Evolutionary conservation across 2,888 invertebrate species (phyloP), one percentile per base, ranked within the genome.

Genomic region (Phymatocera aterrima): DNA sequence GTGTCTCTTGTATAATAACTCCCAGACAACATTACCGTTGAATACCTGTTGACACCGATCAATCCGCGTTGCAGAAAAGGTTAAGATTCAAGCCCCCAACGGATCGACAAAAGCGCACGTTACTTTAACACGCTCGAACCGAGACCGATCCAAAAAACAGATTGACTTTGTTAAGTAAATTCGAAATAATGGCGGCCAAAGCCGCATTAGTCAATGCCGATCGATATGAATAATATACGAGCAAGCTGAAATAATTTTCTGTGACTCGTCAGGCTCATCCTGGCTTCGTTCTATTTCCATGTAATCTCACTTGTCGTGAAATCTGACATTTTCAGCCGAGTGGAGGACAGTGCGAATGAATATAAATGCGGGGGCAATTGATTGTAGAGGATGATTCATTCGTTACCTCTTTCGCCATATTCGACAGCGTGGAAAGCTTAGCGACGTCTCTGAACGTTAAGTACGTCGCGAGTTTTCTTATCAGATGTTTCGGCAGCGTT

Each of bases 11-110:
- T 81, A 84, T 48, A 87, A 70, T 24, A 81, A 54, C 77, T 86
- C 80, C 87, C 87, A 87, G 24, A 87, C 75, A 2, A 37, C 75
- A 78, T 87, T 83, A 54, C 79, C 78, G 61, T 83, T 77, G 34
- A 86, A 86, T 3, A 87, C 54, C 87, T 87, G 24, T 51, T n/a
- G 34, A 46, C 21, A 31, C 54, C 24, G 21, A 64, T 77, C 28
- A 18, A 48, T n/a, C 10, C 3, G 43, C n/a, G 43, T 24, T 43
- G 6, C 4, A 46, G 43, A 64, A 15, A 61, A 0, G 2, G 61
- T n/a, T n/a, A n/a, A n/a, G n/a, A n/a, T n/a, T n/a, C n/a, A n/a
- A n/a, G n/a, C n/a, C n/a, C 2, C 28, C 24, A 3, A 24, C 12
- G 10, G 24, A 57, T 57, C 3, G 10, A 34, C 18, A 15, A 34